These are phyloP conservation scores for Lochmaea capreae DNA, from an alignment of 2,888 invertebrate species.

Conservation along the genomic window DNA sequence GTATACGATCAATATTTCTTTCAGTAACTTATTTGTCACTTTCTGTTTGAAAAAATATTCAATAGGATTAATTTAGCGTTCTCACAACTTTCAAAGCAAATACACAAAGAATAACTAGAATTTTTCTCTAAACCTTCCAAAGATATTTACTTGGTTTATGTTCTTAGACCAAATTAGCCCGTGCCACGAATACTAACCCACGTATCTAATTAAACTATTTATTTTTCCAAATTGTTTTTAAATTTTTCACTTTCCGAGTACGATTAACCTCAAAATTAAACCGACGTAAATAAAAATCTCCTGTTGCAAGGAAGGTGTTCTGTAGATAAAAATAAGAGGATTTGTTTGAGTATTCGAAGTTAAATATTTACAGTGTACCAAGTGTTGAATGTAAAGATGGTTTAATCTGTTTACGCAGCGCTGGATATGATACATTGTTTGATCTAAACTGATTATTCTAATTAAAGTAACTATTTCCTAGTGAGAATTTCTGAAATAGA, in stretches of 20 bases:
- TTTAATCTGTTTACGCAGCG: slow-evolving; percentile 1
- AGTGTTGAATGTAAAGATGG: slow-evolving; percentile 2
- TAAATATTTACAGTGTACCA: slow-evolving; percentile 4
- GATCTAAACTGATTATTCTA: background rate
- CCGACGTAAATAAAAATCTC: background rate
- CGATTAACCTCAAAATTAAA: background rate
- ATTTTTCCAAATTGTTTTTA: background rate
- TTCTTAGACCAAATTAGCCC: background rate
- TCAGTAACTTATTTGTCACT: too few species aligned
- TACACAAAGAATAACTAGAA: background rate
- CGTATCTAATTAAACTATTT: background rate
- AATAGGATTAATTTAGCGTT: background rate
- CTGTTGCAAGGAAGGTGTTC: too few species aligned
- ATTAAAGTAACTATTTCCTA: background rate
- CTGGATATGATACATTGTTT: background rate
- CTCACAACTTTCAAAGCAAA: background rate
- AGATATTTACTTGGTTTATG: background rate
- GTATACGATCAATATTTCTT: too few species aligned
- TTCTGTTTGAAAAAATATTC: too few species aligned
- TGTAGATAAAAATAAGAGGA: background rate
- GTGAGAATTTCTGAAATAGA: background rate
- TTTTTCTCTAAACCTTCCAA: background rate
- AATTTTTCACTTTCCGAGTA: background rate
- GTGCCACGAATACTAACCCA: background rate
- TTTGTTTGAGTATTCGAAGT: background rate